Conservation (phyloP, 2,888 invertebrate genomes). For the Anthoptus insignis region DNA sequence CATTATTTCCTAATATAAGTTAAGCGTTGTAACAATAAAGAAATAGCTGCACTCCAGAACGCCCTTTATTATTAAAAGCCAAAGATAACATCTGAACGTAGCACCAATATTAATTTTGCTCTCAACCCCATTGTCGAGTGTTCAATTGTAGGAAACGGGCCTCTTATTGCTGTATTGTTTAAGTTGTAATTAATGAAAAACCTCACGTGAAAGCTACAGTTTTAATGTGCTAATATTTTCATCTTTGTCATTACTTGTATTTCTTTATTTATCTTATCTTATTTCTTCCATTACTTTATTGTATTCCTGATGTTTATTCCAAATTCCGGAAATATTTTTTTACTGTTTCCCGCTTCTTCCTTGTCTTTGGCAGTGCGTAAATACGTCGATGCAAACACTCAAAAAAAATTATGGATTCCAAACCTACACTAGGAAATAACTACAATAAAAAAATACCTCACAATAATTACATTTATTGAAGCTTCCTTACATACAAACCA, state of each 20-base stretch:
- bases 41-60: slow-evolving; percentile 45
- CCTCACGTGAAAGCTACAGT: slow-evolving; percentile 44
- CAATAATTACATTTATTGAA: too few species aligned
- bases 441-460: too few species aligned
- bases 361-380: too few species aligned
- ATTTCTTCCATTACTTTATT: too few species aligned
- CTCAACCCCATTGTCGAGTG: slow-evolving; percentile 56
- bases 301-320: too few species aligned
- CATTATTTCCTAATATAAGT: slow-evolving; percentile 17
- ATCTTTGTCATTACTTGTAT: slow-evolving; percentile 1
- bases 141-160: slow-evolving; percentile 52
- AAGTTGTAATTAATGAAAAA: slow-evolving; percentile 65
- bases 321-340: too few species aligned
- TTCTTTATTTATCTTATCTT: too few species aligned
- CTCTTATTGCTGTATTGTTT: slow-evolving; percentile 61
- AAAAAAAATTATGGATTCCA: too few species aligned
- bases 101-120: slow-evolving; percentile 73
- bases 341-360: too few species aligned
- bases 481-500: too few species aligned
- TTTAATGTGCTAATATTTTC: slow-evolving; percentile 6
- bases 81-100: slow-evolving; percentile 61
- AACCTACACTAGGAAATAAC: too few species aligned
- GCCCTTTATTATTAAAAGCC: slow-evolving; percentile 60
- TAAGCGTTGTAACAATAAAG: slow-evolving; percentile 50
- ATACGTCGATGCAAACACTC: too few species aligned